phyloP scores from a whole-genome alignment of 2,888 invertebrate species.

The Timandra comae region DNA sequence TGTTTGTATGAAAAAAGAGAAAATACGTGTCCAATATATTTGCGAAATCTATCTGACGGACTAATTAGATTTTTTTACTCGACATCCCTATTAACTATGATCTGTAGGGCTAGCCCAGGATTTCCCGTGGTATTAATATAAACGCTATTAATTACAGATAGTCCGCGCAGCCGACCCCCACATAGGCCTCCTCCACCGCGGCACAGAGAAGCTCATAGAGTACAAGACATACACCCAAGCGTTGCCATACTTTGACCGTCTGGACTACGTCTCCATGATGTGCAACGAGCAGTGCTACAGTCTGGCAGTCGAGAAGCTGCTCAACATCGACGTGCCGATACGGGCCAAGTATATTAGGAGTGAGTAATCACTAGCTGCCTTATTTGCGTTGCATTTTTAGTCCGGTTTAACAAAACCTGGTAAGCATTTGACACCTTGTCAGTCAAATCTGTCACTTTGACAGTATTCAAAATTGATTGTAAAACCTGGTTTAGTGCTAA shows the following conservation, averaged over 20 bases:
- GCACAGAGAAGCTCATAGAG: constrained; percentile 98
- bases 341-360: constrained; percentile 97
- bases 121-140: not conserved
- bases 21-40: too few species aligned
- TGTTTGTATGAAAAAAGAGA: too few species aligned
- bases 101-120: not conserved
- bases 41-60: too few species aligned
- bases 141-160: too few species aligned
- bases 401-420: too few species aligned
- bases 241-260: constrained; percentile 97
- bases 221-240: constrained; percentile 99
- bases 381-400: too few species aligned
- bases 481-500: too few species aligned
- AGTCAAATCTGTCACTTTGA: too few species aligned
- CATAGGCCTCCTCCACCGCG: constrained; percentile 97
- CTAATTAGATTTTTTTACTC: too few species aligned
- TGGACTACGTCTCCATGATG: constrained; percentile 99
- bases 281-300: constrained; percentile 98
- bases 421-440: too few species aligned
- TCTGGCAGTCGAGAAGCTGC: constrained; percentile 95
- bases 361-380: too few species aligned
- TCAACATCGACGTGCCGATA: constrained; percentile 95
- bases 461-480: too few species aligned
- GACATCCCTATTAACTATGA: not conserved
- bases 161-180: constrained; percentile 95